Evolutionary conservation across 2,113 vertebrate genomes (phyloP).

Genomic region (Hippocampus guttulatus): DNA sequence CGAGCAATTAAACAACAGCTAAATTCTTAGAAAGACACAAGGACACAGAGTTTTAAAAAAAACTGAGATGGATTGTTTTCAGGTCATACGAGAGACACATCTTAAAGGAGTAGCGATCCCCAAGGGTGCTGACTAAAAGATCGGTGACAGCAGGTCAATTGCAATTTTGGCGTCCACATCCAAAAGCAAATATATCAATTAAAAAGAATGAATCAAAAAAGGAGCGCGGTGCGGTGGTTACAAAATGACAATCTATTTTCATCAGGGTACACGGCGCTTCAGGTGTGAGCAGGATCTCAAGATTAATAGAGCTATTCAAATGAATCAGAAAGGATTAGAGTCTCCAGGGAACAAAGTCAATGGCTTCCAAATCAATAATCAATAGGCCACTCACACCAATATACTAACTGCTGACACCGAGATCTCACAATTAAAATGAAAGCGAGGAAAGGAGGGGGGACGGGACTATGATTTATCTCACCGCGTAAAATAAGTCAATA

Average conservation of each 20-base stretch:
- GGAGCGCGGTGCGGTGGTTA: constrained; percentile 45
- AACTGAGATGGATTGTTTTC: constrained; percentile 47
- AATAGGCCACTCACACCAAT: constrained; percentile 85
- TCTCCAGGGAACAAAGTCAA: constrained; percentile 73
- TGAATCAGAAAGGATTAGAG: constrained; percentile 81
- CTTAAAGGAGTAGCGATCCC: constrained; percentile 51
- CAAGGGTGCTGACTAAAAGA: constrained; percentile 50
- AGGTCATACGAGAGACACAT: constrained; percentile 62
- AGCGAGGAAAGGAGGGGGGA: constrained; percentile 65
- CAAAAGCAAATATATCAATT: constrained; percentile 79
- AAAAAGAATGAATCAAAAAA: constrained; percentile 76
- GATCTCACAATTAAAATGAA: constrained; percentile 80
- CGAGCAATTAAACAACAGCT: constrained; percentile 19
- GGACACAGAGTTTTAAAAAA: constrained; percentile 25
- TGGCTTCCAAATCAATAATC: constrained; percentile 79
- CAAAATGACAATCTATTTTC: constrained; percentile 76
- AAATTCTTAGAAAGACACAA: constrained; percentile 51
- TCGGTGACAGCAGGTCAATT: constrained; percentile 73
- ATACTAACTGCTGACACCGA: constrained; percentile 80
- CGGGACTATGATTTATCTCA: constrained; percentile 75
- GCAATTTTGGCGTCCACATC: constrained; percentile 67
- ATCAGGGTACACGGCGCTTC: constrained; percentile 67
- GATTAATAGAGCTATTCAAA: constrained; percentile 82
- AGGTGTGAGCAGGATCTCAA: constrained; percentile 73
- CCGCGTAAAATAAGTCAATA: constrained; percentile 71